Conservation (phyloP, 1,140 invertebrate genomes). For the Daktulosphaira vitifoliae region DNA sequence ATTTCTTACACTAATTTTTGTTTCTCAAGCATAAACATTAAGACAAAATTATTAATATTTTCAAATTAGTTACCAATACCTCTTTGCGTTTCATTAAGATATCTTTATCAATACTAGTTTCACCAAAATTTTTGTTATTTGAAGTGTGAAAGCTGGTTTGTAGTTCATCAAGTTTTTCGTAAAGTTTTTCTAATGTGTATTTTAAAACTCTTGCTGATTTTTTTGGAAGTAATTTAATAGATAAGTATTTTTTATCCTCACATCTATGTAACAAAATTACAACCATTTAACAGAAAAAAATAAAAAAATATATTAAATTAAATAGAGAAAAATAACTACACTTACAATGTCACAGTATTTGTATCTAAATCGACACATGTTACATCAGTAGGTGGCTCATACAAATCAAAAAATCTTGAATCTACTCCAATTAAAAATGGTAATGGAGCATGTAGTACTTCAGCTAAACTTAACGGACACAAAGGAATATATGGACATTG, state of each 20-base stretch:
- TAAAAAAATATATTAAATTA: conserved; percentile 34
- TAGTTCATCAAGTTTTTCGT: conserved; percentile 47
- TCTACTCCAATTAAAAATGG: conserved; percentile 96
- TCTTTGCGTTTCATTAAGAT: conserved; percentile 64
- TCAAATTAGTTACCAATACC: conserved; percentile 42
- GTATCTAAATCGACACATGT: conserved; percentile 98
- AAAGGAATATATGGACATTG: conserved; percentile 99
- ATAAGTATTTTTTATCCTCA: conserved; percentile 77
- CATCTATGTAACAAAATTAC: too few relatives aligned
- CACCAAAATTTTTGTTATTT: conserved; percentile 45
- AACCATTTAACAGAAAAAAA: conserved; percentile 36
- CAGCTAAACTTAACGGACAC: conserved; percentile 79
- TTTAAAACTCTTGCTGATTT: conserved; percentile 69
- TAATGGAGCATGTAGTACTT: conserved; percentile 87
- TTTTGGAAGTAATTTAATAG: conserved; percentile 79
- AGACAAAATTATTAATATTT: too few relatives aligned
- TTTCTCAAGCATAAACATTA: too few relatives aligned
- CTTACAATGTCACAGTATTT: conserved; percentile 68
- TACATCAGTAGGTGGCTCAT: conserved; percentile 91
- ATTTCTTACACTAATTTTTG: too few relatives aligned
- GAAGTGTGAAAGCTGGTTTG: conserved; percentile 49
- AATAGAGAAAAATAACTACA: conserved; percentile 21
- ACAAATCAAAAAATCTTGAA: conserved; percentile 94
- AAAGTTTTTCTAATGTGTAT: conserved; percentile 60
- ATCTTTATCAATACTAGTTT: conserved; percentile 56